These are phyloP conservation scores for Hippocampus abdominalis DNA, from an alignment of 2,113 vertebrate species.

Conservation along the genomic window DNA sequence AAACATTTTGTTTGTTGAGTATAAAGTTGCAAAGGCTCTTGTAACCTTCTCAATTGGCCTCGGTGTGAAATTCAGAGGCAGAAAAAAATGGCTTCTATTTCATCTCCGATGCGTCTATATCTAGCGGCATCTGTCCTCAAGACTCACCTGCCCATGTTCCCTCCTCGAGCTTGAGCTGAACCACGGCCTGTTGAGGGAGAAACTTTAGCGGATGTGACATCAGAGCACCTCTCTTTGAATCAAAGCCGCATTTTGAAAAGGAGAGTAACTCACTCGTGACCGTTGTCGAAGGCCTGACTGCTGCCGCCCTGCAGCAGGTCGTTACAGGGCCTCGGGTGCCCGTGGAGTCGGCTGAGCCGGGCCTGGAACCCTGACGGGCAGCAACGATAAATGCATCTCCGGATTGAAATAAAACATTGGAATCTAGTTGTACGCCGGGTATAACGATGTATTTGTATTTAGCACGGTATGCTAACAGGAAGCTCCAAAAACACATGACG, in stretches of 20 bases:
- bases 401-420: not conserved
- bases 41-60: too few relatives aligned
- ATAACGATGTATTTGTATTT: too few relatives aligned
- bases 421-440: too few relatives aligned
- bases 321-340: conserved; percentile 76
- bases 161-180: conserved; percentile 85
- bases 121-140: not conserved
- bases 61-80: too few relatives aligned
- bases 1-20: not conserved
- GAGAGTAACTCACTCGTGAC: conserved; percentile 83
- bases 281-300: conserved; percentile 74
- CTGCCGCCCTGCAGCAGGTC: conserved; percentile 70
- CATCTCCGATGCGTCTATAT: not conserved
- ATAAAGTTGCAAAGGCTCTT: not conserved
- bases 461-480: too few relatives aligned
- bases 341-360: conserved; percentile 82
- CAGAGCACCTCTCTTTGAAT: not conserved
- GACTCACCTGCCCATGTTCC: conserved; percentile 89
- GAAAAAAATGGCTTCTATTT: too few relatives aligned
- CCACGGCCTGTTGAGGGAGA: conserved; percentile 79
- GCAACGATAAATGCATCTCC: not conserved
- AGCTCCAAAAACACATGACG: too few relatives aligned
- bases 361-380: conserved; percentile 83
- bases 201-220: not conserved
- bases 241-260: not conserved